Evolutionary conservation across 2,797 vertebrate genomes (phyloP), one percentile per base, ranked within the genome.

Genomic region (Enteromius anoplus): DNA sequence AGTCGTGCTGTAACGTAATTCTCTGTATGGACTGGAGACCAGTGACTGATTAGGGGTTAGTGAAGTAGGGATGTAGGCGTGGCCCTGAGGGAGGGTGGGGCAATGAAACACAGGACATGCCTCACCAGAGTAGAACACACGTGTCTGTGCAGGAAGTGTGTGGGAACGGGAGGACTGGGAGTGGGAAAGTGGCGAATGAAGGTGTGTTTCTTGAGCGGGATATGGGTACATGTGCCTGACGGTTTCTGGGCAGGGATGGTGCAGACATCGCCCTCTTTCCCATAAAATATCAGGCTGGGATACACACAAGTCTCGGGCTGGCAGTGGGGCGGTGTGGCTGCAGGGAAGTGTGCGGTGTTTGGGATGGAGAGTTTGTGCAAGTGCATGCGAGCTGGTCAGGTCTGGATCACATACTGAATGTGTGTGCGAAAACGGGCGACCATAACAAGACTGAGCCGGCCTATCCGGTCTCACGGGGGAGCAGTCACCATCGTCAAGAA

Each of bases 401-500:
- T 87, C 87, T 34, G 80, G 66, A 8, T 58, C 76, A 32, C 77
- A 83, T 3, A 73, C 87, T 29, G 76, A 66, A 34, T 84, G 76
- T 53, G 75, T 78, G 12, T 82, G 80, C 53, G 88, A 84, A 65
- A 73, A 76, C 0, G 87, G 76, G 15, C 26, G 85, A 34, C 82
- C 42, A 40, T 83, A 78, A 91, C 91, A 78, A 88, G 90, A 21
- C 88, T 91, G 40, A 92, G 90, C 87, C 82, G 75, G 32, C 23
- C 64, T 75, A 26, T 85, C 84, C 5, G 75, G 21, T 60, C 70
- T 72, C 40, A 73, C 29, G 7, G 75, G 77, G 68, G 88, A 81
- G 69, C 85, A 83, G 15, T 93, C 91, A 4, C 92, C 93, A 0
- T 97, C 96, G 15, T 97, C 97, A 83, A 98, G 90, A 87, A 97